Conservation (phyloP, 2,888 invertebrate species). For the Oligia strigilis region DNA sequence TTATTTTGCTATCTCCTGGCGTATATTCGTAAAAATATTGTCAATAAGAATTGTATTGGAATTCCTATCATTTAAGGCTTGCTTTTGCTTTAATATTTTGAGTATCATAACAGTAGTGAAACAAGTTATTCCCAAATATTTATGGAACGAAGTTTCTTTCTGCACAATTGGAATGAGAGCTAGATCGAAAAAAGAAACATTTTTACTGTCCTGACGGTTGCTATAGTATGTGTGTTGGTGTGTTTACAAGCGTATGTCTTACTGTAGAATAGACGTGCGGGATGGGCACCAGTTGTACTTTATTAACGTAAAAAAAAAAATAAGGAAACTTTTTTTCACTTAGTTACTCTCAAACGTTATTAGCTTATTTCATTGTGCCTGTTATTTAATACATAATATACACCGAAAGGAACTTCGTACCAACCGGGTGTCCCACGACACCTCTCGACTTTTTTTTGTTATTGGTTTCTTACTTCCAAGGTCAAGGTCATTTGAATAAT, state of each 20-base stretch:
- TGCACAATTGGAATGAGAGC: neutral
- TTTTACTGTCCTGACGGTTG: neutral
- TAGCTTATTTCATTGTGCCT: no score
- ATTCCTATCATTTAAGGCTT: neutral
- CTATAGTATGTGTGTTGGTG: neutral
- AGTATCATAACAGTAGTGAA: neutral
- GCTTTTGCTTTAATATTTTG: neutral
- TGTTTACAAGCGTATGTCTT: neutral
- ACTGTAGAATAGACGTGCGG: neutral
- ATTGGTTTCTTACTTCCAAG: neutral
- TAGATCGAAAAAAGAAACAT: neutral
- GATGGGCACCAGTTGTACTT: neutral
- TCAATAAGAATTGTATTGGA: neutral
- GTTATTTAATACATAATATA: no score
- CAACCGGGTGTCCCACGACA: neutral
- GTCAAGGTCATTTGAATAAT: conserved; percentile 26
- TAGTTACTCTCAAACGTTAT: no score
- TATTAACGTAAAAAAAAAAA: neutral
- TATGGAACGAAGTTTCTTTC: neutral
- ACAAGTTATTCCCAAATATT: neutral
- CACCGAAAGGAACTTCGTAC: no score
- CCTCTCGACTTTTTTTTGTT: neutral
- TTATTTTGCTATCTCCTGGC: conserved; percentile 7
- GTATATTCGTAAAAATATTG: neutral
- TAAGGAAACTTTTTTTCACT: no score